A percentile compares a stretch with the other conserved stretches of the same genome.
Conservation (phyloP, 2,113 vertebrate genomes). For the Ovis canadensis region DNA sequence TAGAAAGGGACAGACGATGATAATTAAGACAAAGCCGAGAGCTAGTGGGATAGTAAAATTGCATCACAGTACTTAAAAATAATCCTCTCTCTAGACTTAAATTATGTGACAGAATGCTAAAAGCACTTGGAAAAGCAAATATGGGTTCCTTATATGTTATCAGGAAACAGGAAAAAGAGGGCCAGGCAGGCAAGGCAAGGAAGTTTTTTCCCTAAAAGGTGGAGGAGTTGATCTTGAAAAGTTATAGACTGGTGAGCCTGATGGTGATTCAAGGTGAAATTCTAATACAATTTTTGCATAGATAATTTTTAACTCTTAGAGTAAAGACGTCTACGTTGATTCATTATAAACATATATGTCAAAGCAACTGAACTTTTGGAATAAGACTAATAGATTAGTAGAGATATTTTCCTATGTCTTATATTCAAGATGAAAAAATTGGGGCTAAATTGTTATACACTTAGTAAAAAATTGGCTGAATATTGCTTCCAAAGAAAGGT, state of each 20-base stretch:
- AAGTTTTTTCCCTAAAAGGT: not conserved
- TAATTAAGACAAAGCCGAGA: not conserved
- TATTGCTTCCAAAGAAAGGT: not conserved
- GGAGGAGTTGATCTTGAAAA: not conserved
- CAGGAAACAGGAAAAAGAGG: not conserved
- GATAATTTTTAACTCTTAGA: constrained; percentile 6
- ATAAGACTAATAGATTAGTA: not conserved
- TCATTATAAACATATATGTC: not conserved
- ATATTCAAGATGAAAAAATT: not conserved
- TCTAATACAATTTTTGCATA: not conserved
- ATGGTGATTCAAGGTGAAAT: not conserved
- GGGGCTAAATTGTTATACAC: not conserved
- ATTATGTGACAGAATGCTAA: not conserved
- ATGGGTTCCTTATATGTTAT: not conserved
- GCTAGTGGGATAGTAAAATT: not conserved
- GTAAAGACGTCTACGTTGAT: not conserved
- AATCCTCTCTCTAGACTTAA: not conserved
- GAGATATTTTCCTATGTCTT: not conserved
- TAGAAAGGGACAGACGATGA: not conserved
- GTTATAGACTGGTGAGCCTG: not conserved
- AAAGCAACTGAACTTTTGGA: not conserved
- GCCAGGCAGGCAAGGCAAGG: not conserved
- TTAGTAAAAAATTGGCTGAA: not conserved
- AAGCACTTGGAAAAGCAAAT: not conserved
- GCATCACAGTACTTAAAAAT: not conserved